Percentiles rank a stretch among this genome's conserved stretches.
Evolutionary conservation across 2,888 invertebrate species (phyloP).

Genomic region (Andrena bucephala): DNA sequence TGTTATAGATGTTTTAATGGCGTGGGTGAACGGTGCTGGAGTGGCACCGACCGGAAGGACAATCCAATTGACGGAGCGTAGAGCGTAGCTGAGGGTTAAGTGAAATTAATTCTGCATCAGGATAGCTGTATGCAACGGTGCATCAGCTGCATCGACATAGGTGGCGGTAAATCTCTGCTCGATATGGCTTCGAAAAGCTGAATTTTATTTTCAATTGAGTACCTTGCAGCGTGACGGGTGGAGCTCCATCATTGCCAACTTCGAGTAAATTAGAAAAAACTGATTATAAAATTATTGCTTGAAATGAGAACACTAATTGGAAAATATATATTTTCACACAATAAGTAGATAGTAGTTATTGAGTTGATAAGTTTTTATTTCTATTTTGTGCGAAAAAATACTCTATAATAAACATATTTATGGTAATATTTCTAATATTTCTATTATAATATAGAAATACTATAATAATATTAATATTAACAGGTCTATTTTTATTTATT

Average conservation of each 20-base stretch:
- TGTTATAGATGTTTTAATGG: conserved; percentile 27
- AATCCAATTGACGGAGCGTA: conserved; percentile 61
- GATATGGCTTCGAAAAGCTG: background rate
- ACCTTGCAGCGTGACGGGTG: background rate
- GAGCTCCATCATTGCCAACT: no score
- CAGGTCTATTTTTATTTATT: no score
- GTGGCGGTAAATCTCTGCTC: conserved; percentile 8
- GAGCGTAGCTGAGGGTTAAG: conserved; percentile 60
- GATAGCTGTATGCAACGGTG: conserved; percentile 22
- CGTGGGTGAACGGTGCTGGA: conserved; percentile 30
- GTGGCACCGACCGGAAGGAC: conserved; percentile 51
- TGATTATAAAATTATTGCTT: no score
- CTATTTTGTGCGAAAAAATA: no score
- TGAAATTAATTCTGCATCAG: conserved; percentile 69
- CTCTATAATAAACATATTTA: background rate
- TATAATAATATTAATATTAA: no score
- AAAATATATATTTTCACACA: no score
- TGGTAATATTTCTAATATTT: no score
- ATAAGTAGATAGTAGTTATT: no score
- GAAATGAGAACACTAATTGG: no score
- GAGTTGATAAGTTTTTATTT: no score
- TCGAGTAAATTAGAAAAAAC: no score
- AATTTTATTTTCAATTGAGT: conserved; percentile 10
- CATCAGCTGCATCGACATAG: conserved; percentile 29
- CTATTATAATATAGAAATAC: no score